Conservation (phyloP, 1,140 invertebrate species). For the Hormaphis cornu region DNA sequence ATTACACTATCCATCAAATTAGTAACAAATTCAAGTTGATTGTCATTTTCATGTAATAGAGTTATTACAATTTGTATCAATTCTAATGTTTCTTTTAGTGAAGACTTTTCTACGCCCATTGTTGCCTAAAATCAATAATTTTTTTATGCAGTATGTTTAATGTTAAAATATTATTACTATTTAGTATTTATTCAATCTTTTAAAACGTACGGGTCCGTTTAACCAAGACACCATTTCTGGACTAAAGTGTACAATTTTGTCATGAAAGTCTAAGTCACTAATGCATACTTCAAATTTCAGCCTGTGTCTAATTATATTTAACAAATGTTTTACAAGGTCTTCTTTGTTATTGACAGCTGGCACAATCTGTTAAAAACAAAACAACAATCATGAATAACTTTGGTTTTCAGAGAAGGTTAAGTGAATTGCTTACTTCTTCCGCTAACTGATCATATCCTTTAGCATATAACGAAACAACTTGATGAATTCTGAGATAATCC, state of each 20-base stretch:
- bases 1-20: constrained; percentile 26
- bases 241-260: constrained; percentile 8
- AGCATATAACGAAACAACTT: constrained; percentile 65
- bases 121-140: constrained; percentile 15
- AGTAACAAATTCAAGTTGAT: constrained; percentile 11
- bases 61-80: constrained; percentile 23
- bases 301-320: constrained; percentile 3
- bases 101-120: constrained; percentile 8
- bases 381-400: neutral
- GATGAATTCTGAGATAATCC: constrained; percentile 63
- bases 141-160: neutral
- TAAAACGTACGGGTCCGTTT: neutral
- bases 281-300: neutral
- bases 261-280: constrained; percentile 5
- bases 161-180: no score
- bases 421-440: constrained; percentile 50
- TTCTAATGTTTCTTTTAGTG: constrained; percentile 25
- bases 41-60: constrained; percentile 21
- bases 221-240: constrained; percentile 6
- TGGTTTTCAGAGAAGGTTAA: neutral
- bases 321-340: neutral
- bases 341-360: constrained; percentile 4
- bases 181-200: neutral
- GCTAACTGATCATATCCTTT: constrained; percentile 67
- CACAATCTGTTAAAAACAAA: constrained; percentile 1